Conservation (phyloP, 1,140 invertebrate genomes). For the Macrobrachium rosenbergii region DNA sequence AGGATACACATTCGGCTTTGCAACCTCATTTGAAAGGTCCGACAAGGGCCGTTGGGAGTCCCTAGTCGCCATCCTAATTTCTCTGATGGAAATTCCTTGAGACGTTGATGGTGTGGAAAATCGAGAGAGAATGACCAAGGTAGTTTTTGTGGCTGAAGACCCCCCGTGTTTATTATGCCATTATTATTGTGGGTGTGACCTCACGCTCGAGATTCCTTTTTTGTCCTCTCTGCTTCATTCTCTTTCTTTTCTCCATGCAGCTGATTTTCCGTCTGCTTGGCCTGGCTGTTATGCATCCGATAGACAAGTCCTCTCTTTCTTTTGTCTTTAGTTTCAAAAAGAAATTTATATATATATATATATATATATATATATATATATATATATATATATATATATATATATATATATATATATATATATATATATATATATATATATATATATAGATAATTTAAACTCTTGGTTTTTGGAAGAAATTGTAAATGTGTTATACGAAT, state of each 20-base stretch:
- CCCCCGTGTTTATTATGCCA: too few species aligned
- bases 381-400: constrained; percentile 24
- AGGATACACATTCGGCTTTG: constrained; percentile 28
- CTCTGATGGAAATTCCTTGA: constrained; percentile 22
- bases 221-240: too few species aligned
- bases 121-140: not conserved
- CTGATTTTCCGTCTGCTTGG: too few species aligned
- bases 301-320: not conserved
- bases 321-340: not conserved
- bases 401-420: constrained; percentile 22
- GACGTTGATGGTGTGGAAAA: not conserved
- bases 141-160: not conserved
- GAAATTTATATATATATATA: not conserved
- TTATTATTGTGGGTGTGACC: too few species aligned
- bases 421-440: constrained; percentile 9
- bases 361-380: constrained; percentile 23
- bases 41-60: constrained; percentile 4
- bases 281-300: not conserved
- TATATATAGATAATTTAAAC: too few species aligned
- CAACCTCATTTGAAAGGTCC: not conserved
- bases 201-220: too few species aligned
- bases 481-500: too few species aligned
- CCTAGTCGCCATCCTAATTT: constrained; percentile 3
- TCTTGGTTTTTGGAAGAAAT: too few species aligned
- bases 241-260: too few species aligned